Base-by-base conservation (phyloP, 2,113 vertebrate species). In the Plestiodon gilberti region DNA sequence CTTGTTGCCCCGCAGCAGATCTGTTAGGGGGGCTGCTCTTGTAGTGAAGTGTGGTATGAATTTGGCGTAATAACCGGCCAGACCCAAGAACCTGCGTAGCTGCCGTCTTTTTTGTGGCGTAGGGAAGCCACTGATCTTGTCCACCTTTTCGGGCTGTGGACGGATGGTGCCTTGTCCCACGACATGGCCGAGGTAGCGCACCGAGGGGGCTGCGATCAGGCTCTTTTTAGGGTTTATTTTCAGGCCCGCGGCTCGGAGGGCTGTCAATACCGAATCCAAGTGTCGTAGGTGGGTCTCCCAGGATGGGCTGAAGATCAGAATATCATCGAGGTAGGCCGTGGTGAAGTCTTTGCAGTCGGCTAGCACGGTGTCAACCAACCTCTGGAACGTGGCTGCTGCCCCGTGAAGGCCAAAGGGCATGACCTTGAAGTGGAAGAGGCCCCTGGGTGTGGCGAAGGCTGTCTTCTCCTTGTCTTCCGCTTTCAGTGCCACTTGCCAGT, bases 371-470 rank as follows among this genome's bases (percentile, higher is more conserved):
- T 79, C 61, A 1, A 79, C 57, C 43, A 38, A 2, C 14, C 76
- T 14, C 35, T 78, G 76, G 17, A 78, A 78, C 4, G 76, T 78
- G 43, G 43, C 78, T 6, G n/a, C n/a, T n/a, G n/a, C n/a, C n/a
- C n/a, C n/a, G 18, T n/a, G 78, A 1, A 79, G 15, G 2, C 78
- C 78, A 52, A 79, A 79, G 11, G 78, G 78, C 78, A 79, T 79
- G 3, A 23, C 8, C 9, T 2, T 18, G 40, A 79, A 79, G 3
- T 79, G 52, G 20, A 23, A 79, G 2, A 57, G 22, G 22, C 78
- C 78, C 3, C 15, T 15, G 0, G 22, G 40, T 1, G 22, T 25
- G 1, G 52, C 52, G 8, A 79, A 79, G 15, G 78, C 78, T 20
- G 52, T 79, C 30, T 57, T 62, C n/a, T n/a, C n/a, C n/a, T 8